These are phyloP conservation scores for Micrasema longulum DNA, from an alignment of 1,140 invertebrate species.

Conservation along the genomic window DNA sequence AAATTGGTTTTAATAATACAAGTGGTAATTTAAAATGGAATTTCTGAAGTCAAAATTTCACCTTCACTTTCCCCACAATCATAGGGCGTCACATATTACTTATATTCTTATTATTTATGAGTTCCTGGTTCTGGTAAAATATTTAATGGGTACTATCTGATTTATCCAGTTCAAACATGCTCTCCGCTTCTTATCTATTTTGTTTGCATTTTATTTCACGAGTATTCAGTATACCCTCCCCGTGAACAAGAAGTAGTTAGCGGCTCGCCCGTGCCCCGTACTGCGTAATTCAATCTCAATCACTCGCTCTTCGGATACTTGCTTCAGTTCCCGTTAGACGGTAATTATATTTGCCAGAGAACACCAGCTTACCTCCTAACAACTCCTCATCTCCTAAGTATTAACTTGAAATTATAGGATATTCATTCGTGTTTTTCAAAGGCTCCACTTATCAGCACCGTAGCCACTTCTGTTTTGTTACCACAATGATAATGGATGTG, in stretches of 20 bases:
- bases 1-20: too few species aligned
- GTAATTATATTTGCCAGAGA: slow-evolving; percentile 50
- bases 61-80: too few species aligned
- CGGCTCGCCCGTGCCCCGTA: slow-evolving; percentile 35
- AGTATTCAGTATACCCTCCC: background rate
- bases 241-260: slow-evolving; percentile 40
- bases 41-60: too few species aligned
- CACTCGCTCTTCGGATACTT: slow-evolving; percentile 42
- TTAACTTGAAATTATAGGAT: slow-evolving; percentile 22
- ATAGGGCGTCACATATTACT: too few species aligned
- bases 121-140: too few species aligned
- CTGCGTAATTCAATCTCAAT: slow-evolving; percentile 53
- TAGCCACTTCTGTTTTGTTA: too few species aligned
- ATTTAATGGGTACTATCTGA: too few species aligned
- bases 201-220: slow-evolving; percentile 38
- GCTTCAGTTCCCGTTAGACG: slow-evolving; percentile 42
- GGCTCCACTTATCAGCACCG: too few species aligned
- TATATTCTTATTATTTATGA: too few species aligned
- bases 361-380: slow-evolving; percentile 42
- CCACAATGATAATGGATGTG: too few species aligned
- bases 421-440: slow-evolving; percentile 14
- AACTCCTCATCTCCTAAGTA: slow-evolving; percentile 40
- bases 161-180: too few species aligned
- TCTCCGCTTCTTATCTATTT: slow-evolving; percentile 32
- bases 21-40: too few species aligned